Base-by-base conservation (phyloP, 2,797 vertebrate genomes). In the Echeneis naucrates region DNA sequence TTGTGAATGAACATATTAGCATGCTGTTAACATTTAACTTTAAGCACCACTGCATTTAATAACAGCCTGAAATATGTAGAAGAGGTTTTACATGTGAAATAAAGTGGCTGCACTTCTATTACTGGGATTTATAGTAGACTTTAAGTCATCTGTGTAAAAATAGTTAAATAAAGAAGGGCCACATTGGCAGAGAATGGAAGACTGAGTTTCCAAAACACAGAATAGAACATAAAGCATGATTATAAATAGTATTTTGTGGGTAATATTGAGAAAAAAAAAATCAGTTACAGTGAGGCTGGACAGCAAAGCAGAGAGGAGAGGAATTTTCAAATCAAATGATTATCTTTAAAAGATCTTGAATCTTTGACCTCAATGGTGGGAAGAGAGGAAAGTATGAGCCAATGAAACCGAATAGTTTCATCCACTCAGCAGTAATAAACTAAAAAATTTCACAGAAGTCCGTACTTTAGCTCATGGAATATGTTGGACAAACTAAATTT, bases 401-500 rank as follows among this genome's bases (percentile, higher is more conserved):
- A 12, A n/a, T 32, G 10, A 35, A 45, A 12, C 8, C 4, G 56
- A 61, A 60, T 32, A 9, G 4, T 51, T 60, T 44, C 19, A 38
- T 24, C 27, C 14, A 37, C 21, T 67, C 21, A 52, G 50, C 27
- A 64, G 57, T 16, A 67, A 60, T 12, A 33, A 11, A 72, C 57
- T 37, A 3, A 44, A 38, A 60, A 1, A 58, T 50, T 32, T 62
- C 23, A 56, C 11, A 19, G 33, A 0, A 11, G 19, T 56, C 51
- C 44, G 12, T 23, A 47, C 13, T 24, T 59, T 51, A 58, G 48
- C 23, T 74, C 16, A 51, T 38, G 2, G 21, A 35, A 61, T 48
- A 48, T 16, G 6, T 68, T 62, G 33, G 47, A 51, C 44, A 61
- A 68, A 57, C 2, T 26, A 35, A 38, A 50, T 38, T 60, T 56